Evolutionary conservation across 2,888 invertebrate species (phyloP), one percentile per base, ranked within the genome.

Genomic region (Drosophila lutescens): DNA sequence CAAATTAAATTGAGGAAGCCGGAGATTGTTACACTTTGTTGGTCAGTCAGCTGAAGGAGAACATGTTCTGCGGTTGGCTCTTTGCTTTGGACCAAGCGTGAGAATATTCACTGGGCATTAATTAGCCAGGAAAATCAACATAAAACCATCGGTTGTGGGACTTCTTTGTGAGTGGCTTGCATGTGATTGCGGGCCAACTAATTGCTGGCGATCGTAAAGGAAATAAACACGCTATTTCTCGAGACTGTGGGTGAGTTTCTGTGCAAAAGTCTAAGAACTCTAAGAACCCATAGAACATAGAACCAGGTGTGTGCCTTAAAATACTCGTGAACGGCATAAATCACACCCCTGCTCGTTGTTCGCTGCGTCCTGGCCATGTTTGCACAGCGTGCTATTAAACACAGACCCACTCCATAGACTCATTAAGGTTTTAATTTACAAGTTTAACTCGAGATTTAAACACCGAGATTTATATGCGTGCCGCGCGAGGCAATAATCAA

Each of bases 351-450:
- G 58, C 73, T 50, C 56, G 23, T 40, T 5, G 26, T 26, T 5
- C 8, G n/a, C 12, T 20, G 32, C 5, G 32, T 46, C 44, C 49
- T 54, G 17, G 54, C 67, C 67, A 66, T 63, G 59, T 47, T 44
- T 26, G 63, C 80, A 69, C 86, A 79, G 86, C 80, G 47, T 67
- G 80, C 47, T 6, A 20, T 51, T 26, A 41, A 36, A 10, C 43
- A 13, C 30, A 40, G 47, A 10, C 46, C 67, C 63, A 63, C 57
- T 57, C 72, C 66, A 30, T 55, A 73, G 68, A 81, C 83, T 83
- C 83, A 83, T 83, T 83, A 83, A 71, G 83, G 86, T 78, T 87
- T 83, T 83, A 87, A 83, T 83, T 83, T 83, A 83, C 88, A 83
- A 87, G 88, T 73, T 82, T 73, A 71, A 69, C 65, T 59, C 44